Evolutionary conservation across 2,888 invertebrate species (phyloP), one percentile per base, ranked within the genome.

Genomic region (Eupithecia pulchellata): DNA sequence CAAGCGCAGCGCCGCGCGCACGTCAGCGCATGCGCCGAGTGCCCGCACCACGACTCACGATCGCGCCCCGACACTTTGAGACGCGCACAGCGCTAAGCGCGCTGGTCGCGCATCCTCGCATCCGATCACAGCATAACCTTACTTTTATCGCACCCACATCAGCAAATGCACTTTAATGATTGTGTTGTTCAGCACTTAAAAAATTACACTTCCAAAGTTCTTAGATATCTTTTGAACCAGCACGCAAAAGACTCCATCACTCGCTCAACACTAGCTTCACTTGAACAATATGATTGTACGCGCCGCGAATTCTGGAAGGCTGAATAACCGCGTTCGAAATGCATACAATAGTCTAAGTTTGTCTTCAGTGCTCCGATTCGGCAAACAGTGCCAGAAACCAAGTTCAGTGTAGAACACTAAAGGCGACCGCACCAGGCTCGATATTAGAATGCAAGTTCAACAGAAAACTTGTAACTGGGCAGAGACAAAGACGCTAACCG

Each of bases 21-120:
- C 91, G 93, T 93, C 93, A 93, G 89, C 90, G 92, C 93, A 92
- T 91, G 86, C 92, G 89, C 89, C 92, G 92, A 93, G 89, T 93
- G 93, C 93, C 90, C 89, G 90, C 93, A 93, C 93, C 93, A 93
- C 80, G 92, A 92, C 86, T 94, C 93, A 85, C 92, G 91, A 91
- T 93, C 93, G 89, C 93, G 93, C 81, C 93, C 93, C 93, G 93
- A 93, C 93, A 94, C 93, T 91, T 93, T 93, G 92, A 82, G 81
- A 81, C 78, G 79, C 81, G 88, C 89, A 83, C 86, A 86, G 78
- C 82, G 83, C 84, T 86, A 84, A 86, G 86, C 84, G 82, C 82
- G 73, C 75, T 72, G 68, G 61, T 73, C 89, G 86, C 88, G 88
- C 93, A 92, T 93, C 89, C 88, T 92, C 87, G 87, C 91, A 91